Percentiles rank a stretch among this genome's conserved stretches.
Conservation (phyloP, 2,888 invertebrate genomes). For the Ditula angustiorana region DNA sequence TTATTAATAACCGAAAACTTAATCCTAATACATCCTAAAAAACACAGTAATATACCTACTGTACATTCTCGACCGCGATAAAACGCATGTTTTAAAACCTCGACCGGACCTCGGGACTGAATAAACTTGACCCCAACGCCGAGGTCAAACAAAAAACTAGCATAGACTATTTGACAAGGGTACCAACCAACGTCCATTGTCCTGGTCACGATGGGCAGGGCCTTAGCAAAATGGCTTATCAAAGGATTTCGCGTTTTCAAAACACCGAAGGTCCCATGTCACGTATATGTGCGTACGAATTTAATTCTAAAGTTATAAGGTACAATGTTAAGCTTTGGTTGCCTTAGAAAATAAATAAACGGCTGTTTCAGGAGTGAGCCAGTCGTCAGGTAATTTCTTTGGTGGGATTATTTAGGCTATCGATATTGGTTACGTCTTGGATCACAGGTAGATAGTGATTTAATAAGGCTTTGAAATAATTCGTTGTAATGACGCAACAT, state of each 20-base stretch:
- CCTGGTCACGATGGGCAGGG: background rate
- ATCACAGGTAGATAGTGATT: background rate
- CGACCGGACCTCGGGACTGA: background rate
- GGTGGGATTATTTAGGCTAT: background rate
- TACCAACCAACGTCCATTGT: background rate
- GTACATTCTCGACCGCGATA: background rate
- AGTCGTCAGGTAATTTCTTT: background rate
- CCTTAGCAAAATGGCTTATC: constrained; percentile 14
- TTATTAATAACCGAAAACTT: too few relatives aligned
- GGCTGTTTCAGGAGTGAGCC: background rate
- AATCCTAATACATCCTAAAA: too few relatives aligned
- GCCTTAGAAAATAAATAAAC: background rate
- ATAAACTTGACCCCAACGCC: background rate
- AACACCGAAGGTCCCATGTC: background rate
- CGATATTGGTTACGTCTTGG: background rate
- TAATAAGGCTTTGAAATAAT: background rate
- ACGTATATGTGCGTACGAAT: background rate
- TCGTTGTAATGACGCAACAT: background rate
- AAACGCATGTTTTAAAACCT: background rate
- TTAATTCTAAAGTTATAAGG: background rate
- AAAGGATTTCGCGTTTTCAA: background rate
- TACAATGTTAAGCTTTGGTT: background rate
- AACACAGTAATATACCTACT: background rate
- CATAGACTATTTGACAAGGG: constrained; percentile 23
- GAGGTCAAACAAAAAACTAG: background rate